phyloP scores from a whole-genome alignment of 2,113 vertebrate genomes.

The Lathamus discolor region DNA sequence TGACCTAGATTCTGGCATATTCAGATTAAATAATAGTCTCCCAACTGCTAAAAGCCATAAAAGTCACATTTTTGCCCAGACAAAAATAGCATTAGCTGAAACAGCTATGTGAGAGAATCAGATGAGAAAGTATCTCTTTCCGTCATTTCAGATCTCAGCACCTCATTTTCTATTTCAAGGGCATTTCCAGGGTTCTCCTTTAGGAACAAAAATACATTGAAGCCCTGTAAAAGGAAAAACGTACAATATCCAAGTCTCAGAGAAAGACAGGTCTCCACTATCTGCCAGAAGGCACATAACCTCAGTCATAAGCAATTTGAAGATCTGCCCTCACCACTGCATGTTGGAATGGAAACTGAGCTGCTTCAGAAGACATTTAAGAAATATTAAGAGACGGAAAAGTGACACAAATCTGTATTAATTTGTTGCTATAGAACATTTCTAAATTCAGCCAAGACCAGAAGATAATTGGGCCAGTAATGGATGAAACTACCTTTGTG shows the following conservation, averaged over 20 bases:
- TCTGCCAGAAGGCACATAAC: slow-evolving; percentile 39
- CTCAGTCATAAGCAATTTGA: slow-evolving; percentile 28
- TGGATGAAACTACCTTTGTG: background rate
- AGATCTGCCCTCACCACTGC: background rate
- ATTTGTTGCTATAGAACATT: background rate
- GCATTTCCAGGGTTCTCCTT: background rate
- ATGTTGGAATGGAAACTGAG: background rate
- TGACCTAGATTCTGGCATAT: background rate
- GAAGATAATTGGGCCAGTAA: background rate
- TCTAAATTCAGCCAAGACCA: background rate
- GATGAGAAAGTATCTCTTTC: background rate
- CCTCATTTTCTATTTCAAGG: slow-evolving; percentile 9
- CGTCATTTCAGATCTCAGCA: background rate
- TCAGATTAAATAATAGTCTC: background rate
- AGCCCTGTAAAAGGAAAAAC: background rate
- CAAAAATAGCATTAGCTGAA: background rate
- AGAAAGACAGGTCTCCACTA: background rate
- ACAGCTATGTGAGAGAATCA: background rate
- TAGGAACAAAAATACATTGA: background rate
- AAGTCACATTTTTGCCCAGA: background rate
- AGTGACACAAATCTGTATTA: background rate
- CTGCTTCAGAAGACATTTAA: slow-evolving; percentile 9
- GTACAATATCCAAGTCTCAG: background rate
- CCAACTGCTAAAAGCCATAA: background rate
- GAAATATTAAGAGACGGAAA: background rate